A percentile compares a stretch with the other conserved stretches of the same genome.
phyloP scores from a whole-genome alignment of 2,797 vertebrate genomes.

The Cichlasoma orientale region DNA sequence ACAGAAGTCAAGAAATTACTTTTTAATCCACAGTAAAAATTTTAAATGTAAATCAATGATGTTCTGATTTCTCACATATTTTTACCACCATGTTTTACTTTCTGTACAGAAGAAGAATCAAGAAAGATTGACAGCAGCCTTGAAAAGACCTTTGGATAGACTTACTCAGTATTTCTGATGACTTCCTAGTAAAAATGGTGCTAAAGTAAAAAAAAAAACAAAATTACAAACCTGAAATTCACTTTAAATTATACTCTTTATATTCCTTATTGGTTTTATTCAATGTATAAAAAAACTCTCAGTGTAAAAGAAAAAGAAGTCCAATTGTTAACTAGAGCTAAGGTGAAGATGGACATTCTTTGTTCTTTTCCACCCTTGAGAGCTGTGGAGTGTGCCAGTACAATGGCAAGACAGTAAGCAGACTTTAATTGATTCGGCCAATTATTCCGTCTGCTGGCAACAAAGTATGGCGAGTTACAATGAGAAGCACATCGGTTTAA shows the following conservation, averaged over 20 bases:
- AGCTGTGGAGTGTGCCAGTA: constrained; percentile 27
- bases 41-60: constrained; percentile 30
- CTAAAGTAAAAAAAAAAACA: background rate
- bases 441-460: constrained; percentile 66
- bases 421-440: constrained; percentile 74
- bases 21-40: constrained; percentile 48
- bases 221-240: background rate
- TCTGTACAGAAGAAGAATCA: background rate
- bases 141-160: background rate
- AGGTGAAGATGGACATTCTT: constrained; percentile 26
- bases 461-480: constrained; percentile 61
- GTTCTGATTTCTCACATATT: constrained; percentile 16
- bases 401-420: constrained; percentile 61
- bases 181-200: background rate
- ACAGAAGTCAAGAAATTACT: constrained; percentile 48
- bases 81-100: background rate
- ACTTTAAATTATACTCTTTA: background rate
- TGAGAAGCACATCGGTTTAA: constrained; percentile 56
- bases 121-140: background rate
- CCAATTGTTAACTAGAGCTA: background rate
- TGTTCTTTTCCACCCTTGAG: constrained; percentile 18
- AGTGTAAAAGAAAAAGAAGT: background rate
- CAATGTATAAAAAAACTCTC: background rate
- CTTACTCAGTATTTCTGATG: background rate
- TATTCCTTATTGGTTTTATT: background rate